Evolutionary conservation across 2,113 vertebrate species (phyloP), one percentile per base, ranked within the genome.

Genomic region (Silurus meridionalis): DNA sequence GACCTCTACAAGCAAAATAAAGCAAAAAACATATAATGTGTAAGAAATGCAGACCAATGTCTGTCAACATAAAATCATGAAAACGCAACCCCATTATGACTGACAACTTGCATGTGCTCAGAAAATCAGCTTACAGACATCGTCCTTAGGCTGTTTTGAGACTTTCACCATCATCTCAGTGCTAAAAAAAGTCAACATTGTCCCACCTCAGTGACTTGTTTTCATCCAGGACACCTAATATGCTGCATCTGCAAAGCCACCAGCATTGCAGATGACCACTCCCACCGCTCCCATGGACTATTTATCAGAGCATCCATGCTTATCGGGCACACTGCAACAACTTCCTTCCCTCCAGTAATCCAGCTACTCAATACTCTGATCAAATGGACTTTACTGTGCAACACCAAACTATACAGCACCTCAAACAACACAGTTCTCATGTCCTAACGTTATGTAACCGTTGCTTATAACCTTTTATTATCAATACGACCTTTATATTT

Each of bases 171-270:
- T 53, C 21, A 55, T 77, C 9, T 50, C 19, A 74, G 9, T 74
- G 71, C 19, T 74, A 21, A 23, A 53, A 37, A 53, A 75, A n/a
- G 2, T 74, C 71, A 74, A 5, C 23, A 77, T 5, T 53, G 52
- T 60, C 57, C 19, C 7, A 10, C 57, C 17, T 61, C 8, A 80
- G 4, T 61, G 57, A 80, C 9, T 10, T 28, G 53, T 4, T 19
- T 58, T 79, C 15, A 37, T 58, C 19, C 25, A 61, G 8, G 57
- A 58, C 57, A 80, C 28, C 61, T 23, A 60, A 80, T 61, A 48
- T 80, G 57, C 57, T 61, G 78, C 78, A 23, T 61, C 57, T 61
- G 57, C 57, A 80, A 61, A 80, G 58, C 28, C 57, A 61, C 78
- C 15, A 80, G 28, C 78, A 21, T 46, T 80, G 57, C 78, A 80